Conservation (phyloP, 1,140 invertebrate species). For the Battus philenor region DNA sequence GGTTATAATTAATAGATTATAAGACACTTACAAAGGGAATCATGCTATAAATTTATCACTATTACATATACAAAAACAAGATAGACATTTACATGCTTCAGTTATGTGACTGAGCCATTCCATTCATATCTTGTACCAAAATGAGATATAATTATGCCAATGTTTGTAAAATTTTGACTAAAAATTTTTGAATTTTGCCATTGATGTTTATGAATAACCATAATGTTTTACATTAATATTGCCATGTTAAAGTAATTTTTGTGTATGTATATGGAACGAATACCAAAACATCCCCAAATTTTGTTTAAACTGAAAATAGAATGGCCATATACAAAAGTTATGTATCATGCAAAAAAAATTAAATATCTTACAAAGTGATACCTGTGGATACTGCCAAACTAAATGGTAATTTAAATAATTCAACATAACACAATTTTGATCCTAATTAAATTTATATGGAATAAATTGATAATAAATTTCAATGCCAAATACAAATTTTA, state of each 20-base stretch:
- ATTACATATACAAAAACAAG: conserved; percentile 6
- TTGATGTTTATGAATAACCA: background rate
- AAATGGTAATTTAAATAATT: no score
- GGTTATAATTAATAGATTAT: conserved; percentile 36
- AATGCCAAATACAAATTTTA: no score
- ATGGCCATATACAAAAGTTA: background rate
- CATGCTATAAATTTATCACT: conserved; percentile 17
- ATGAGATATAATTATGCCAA: background rate
- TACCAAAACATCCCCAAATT: no score
- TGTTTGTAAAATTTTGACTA: no score
- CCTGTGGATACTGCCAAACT: background rate
- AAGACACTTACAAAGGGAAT: conserved; percentile 13
- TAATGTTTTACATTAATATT: no score
- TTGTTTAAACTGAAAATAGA: conserved; percentile 1
- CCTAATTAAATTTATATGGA: no score
- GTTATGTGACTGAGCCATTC: conserved; percentile 15
- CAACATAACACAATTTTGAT: no score
- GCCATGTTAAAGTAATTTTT: no score
- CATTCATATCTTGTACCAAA: conserved; percentile 1
- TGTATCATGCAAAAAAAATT: conserved; percentile 1
- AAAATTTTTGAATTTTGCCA: conserved; percentile 1
- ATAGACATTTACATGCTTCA: conserved; percentile 8
- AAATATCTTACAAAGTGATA: conserved; percentile 1
- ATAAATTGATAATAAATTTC: no score
- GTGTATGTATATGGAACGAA: no score